phyloP scores from a whole-genome alignment of 1,140 invertebrate genomes.

The Artemia franciscana region DNA sequence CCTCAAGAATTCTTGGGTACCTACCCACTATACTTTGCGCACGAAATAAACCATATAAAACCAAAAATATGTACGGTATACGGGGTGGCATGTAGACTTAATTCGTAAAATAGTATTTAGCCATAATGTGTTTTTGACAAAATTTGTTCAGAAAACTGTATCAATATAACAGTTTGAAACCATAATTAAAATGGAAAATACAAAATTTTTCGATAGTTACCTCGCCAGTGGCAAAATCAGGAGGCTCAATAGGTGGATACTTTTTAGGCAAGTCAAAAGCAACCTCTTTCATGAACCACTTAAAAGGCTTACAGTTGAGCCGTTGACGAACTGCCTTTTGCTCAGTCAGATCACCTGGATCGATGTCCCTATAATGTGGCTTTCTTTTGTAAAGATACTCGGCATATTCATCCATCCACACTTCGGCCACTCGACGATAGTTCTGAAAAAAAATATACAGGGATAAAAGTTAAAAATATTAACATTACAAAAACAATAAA shows the following conservation, averaged over 20 bases:
- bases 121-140: too few relatives aligned
- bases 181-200: too few relatives aligned
- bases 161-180: too few relatives aligned
- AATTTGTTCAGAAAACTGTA: too few relatives aligned
- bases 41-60: too few relatives aligned
- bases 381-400: slow-evolving; percentile 54
- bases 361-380: slow-evolving; percentile 45
- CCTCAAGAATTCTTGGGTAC: too few relatives aligned
- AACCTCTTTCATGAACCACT: slow-evolving; percentile 85
- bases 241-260: slow-evolving; percentile 78
- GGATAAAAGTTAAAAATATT: slow-evolving; percentile 2
- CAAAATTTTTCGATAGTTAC: too few relatives aligned
- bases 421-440: slow-evolving; percentile 34
- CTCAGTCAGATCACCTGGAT: slow-evolving; percentile 54
- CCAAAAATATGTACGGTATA: too few relatives aligned
- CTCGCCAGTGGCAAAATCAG: slow-evolving; percentile 58
- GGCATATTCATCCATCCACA: slow-evolving; percentile 64
- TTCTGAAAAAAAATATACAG: slow-evolving; percentile 21
- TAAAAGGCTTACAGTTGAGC: slow-evolving; percentile 71
- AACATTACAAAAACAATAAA: slow-evolving; percentile 5
- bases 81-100: too few relatives aligned
- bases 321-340: slow-evolving; percentile 48
- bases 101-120: too few relatives aligned
- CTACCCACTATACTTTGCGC: too few relatives aligned
- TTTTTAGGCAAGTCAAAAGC: slow-evolving; percentile 72